Conservation (phyloP, 2,797 vertebrate genomes). For the Podarcis lilfordi region DNA sequence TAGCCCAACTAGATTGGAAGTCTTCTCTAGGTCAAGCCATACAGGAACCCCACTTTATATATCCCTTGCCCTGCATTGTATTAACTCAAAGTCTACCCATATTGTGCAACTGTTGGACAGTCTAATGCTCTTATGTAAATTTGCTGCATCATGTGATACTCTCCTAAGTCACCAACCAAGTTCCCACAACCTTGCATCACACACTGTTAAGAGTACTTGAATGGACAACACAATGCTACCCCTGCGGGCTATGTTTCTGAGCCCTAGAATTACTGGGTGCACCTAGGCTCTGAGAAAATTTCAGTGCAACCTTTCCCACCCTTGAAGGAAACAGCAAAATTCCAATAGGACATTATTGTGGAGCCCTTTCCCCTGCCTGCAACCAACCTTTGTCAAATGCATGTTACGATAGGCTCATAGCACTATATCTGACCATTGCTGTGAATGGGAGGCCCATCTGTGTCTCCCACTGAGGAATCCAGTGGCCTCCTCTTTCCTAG, state of each 20-base stretch:
- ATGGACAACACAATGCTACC: not conserved
- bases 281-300: not conserved
- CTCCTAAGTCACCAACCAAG: not conserved
- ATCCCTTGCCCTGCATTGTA: not conserved
- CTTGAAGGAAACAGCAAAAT: not conserved
- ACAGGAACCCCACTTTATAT: not conserved
- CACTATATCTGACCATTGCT: not conserved
- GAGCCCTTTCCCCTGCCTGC: too few relatives aligned
- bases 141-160: not conserved
- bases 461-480: not conserved
- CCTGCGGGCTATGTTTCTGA: too few relatives aligned
- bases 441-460: not conserved
- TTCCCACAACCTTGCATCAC: not conserved
- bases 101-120: too few relatives aligned
- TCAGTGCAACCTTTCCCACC: not conserved
- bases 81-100: not conserved
- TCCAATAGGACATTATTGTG: not conserved
- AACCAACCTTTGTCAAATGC: not conserved
- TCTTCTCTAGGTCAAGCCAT: not conserved
- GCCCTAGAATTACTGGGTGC: too few relatives aligned
- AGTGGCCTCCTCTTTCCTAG: not conserved
- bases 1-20: not conserved
- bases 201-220: not conserved
- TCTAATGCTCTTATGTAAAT: not conserved
- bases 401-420: not conserved